Base-by-base conservation (phyloP, 2,797 vertebrate species). In the Anguilla marmorata region DNA sequence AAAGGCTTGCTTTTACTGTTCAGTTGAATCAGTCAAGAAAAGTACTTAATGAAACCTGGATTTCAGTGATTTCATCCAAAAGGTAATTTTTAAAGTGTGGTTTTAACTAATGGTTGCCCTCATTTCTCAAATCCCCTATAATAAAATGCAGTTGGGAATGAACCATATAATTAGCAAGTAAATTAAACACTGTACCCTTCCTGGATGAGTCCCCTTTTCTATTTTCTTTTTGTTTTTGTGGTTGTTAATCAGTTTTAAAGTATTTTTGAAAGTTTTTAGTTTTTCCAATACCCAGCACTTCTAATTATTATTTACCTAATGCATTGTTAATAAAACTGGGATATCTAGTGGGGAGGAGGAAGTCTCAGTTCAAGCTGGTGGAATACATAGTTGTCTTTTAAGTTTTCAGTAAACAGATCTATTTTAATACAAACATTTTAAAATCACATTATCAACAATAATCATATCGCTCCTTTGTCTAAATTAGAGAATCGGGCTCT, bases 1-100 rank as follows among this genome's bases (percentile, higher is more conserved):
- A 92, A 92, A 79, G 90, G 92, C 91, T 91, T 93, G 90, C 89
- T 90, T 90, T 91, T 86, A 85, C 84, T 87, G 56, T 89, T 89
- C 85, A 33, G 72, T 84, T 86, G 85, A 89, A 76, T 79, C 90
- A 79, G 80, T 56, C 87, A 82, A 83, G 58, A 74, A 86, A 87
- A 88, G 56, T 87, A 86, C 79, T 85, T 52, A 69, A 89, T 89
- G 86, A 86, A 52, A 88, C 86, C 41, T 86, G 86, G 54, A 89
- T 87, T 86, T 90, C 85, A 86, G 72, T 63, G 60, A 88, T 85
- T 90, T 87, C 85, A 72, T 84, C 85, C 80, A 69, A 85, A 89
- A 89, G 80, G 58, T 84, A 74, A 74, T 58, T 87, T 89, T 84
- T 48, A 66, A 54, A 63, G 41, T 85, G 63, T 74, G 79, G 60